phyloP scores from a whole-genome alignment of 1,140 invertebrate genomes.

The Drosophila elegans region DNA sequence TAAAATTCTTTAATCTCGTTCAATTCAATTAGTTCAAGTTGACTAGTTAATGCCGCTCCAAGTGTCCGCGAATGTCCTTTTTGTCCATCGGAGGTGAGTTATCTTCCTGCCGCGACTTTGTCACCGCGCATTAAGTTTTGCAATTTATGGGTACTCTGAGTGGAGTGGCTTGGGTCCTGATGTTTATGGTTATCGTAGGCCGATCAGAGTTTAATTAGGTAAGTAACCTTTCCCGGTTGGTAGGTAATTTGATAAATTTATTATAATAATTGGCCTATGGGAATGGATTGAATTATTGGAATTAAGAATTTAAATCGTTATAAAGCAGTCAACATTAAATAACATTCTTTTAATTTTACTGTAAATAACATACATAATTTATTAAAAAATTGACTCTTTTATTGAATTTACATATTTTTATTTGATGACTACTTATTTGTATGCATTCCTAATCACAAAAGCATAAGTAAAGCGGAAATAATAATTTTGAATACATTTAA shows the following conservation, averaged over 20 bases:
- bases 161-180: not conserved
- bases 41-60: conserved; percentile 76
- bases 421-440: conserved; percentile 7
- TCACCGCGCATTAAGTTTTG: conserved; percentile 75
- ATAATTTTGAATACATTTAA: not conserved
- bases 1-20: conserved; percentile 84
- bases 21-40: conserved; percentile 84
- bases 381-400: too few relatives aligned
- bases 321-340: too few relatives aligned
- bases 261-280: too few relatives aligned
- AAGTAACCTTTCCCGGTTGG: conserved; percentile 14
- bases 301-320: too few relatives aligned
- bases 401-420: too few relatives aligned
- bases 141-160: conserved; percentile 65
- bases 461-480: not conserved
- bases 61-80: conserved; percentile 58
- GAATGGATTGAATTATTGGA: too few relatives aligned
- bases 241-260: not conserved
- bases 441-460: not conserved
- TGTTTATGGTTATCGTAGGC: conserved; percentile 31
- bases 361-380: too few relatives aligned
- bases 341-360: too few relatives aligned
- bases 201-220: conserved; percentile 23
- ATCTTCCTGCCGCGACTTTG: conserved; percentile 28
- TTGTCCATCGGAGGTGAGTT: conserved; percentile 49